Base-by-base conservation (phyloP, 53 echinoderm and acorn worm species). In the Echinometra lucunter region DNA sequence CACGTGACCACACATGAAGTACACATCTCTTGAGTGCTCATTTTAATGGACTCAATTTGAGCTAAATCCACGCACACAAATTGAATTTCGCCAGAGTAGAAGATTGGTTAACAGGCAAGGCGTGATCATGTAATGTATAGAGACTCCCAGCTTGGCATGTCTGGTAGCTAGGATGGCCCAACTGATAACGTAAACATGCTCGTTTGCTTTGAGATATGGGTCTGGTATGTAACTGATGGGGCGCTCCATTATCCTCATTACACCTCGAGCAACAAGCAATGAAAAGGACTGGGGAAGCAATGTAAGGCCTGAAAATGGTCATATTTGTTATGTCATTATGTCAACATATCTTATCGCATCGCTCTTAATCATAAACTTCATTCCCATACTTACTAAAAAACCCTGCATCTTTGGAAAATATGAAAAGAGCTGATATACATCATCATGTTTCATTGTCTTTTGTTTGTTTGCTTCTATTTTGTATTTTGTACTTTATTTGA, bases 11-110 rank as follows among this genome's bases (percentile, higher is more conserved):
- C 27, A 80, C 80, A 81, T 42, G 42, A 44, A 27, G 85, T 47
- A 21, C 85, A 47, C 85, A 27, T 49, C 85, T 49, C 28, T 45
- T 17, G 49, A 85, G 49, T 28, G n/a, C 85, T 85, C 47, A 15
- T 85, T 49, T 27, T 85, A 85, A 85, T 85, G 85, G 85, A 85
- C 85, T 85, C 85, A 85, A 85, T 85, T 85, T 85, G 45, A 85
- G 30, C 85, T 85, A 85, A 85, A 85, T 85, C n/a, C 85, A 85
- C 85, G 85, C 85, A 85, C 85, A 15, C 85, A 85, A 85, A 85
- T 85, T 85, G 85, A 85, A 85, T 85, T 85, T 85, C n/a, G 25
- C 13, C 47, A 10, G 53, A n/a, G 49, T 47, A 49, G 47, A 85
- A 49, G 85, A 85, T 49, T 49, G 85, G 85, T 85, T 85, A 85